A percentile compares a stretch with the other conserved stretches of the same genome.
Conservation (phyloP, 2,113 vertebrate genomes). For the Scomber colias region DNA sequence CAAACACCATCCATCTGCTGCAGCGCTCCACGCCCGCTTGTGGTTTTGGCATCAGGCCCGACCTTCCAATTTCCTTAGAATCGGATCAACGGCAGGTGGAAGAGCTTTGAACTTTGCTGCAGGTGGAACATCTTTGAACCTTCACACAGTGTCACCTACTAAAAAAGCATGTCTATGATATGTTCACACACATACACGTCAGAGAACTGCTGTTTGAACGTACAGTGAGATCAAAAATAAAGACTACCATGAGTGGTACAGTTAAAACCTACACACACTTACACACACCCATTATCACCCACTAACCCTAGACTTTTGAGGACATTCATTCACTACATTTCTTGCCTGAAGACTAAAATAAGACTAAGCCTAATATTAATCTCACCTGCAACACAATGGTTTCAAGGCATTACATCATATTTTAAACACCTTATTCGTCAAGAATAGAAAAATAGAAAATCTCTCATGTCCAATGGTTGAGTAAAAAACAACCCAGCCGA, state of each 20-base stretch:
- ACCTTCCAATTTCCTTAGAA: constrained; percentile 62
- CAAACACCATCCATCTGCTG: constrained; percentile 54
- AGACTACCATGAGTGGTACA: background rate
- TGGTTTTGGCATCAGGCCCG: constrained; percentile 67
- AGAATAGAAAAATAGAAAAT: no score
- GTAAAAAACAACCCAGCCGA: no score
- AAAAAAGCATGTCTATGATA: constrained; percentile 15
- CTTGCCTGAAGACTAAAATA: no score
- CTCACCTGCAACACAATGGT: no score
- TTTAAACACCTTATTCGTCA: no score
- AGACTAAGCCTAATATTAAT: no score
- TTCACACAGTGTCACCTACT: constrained; percentile 41
- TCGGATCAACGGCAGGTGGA: constrained; percentile 68
- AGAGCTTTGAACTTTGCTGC: constrained; percentile 72
- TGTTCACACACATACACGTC: constrained; percentile 17
- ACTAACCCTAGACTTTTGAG: no score
- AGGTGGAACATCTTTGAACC: constrained; percentile 75
- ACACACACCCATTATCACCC: background rate
- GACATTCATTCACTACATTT: no score
- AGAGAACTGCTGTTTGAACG: constrained; percentile 19
- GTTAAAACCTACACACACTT: background rate
- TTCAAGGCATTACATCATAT: no score
- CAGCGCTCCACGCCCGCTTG: constrained; percentile 60
- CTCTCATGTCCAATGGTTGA: no score
- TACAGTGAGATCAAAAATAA: constrained; percentile 19